Evolutionary conservation across 2,797 vertebrate genomes (phyloP).

Genomic region (Esox masquinongy): DNA sequence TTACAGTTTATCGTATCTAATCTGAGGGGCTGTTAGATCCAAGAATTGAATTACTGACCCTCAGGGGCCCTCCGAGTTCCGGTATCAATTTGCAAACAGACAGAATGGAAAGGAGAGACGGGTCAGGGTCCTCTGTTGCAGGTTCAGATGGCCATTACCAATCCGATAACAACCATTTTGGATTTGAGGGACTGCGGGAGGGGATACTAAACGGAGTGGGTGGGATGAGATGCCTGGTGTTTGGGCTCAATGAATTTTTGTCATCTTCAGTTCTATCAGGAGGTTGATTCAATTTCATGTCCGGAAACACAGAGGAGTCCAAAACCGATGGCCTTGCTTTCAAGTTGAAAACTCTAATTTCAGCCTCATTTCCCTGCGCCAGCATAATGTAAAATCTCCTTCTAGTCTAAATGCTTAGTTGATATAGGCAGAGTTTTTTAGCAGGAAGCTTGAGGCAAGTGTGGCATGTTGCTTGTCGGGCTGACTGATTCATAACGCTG

Average conservation of each 20-base stretch:
- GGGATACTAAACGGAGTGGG: not conserved
- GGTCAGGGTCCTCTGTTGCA: constrained; percentile 15
- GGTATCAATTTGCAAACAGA: constrained; percentile 74
- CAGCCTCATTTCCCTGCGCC: constrained; percentile 19
- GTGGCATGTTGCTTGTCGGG: constrained; percentile 62
- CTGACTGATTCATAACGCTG: constrained; percentile 65
- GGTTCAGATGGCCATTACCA: constrained; percentile 45
- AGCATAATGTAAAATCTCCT: constrained; percentile 25
- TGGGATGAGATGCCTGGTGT: not conserved
- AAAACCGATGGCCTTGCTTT: not conserved
- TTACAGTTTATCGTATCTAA: constrained; percentile 78
- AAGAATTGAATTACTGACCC: constrained; percentile 75
- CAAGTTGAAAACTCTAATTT: constrained; percentile 35
- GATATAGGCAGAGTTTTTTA: constrained; percentile 54
- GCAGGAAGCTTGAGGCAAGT: constrained; percentile 57
- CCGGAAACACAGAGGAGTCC: not conserved
- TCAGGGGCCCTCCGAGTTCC: constrained; percentile 62
- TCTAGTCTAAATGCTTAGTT: constrained; percentile 30
- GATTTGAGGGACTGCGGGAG: not conserved
- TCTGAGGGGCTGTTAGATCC: constrained; percentile 73
- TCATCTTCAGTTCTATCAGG: not conserved
- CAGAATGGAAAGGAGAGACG: constrained; percentile 36
- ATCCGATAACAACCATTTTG: constrained; percentile 50
- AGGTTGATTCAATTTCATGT: not conserved
- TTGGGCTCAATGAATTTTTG: not conserved